Conservation (phyloP, 2,888 invertebrate genomes). For the Lithosia quadra region DNA sequence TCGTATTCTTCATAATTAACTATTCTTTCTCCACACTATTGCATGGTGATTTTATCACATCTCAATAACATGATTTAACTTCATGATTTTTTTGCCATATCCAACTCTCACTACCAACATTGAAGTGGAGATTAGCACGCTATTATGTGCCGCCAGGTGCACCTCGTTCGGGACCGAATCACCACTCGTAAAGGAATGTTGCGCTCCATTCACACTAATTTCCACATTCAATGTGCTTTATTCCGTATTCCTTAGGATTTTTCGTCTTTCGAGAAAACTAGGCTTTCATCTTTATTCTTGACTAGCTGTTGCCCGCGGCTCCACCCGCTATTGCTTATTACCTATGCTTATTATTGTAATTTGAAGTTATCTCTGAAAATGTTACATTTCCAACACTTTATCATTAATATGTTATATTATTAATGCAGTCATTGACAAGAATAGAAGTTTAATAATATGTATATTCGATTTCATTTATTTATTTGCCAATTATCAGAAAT, state of each 20-base stretch:
- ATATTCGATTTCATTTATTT: not conserved
- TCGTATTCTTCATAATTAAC: no score
- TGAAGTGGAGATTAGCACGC: not conserved
- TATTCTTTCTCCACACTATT: not conserved
- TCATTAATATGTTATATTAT: no score
- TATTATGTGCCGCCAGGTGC: slow-evolving; percentile 1
- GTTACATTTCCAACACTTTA: not conserved
- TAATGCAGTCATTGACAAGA: no score
- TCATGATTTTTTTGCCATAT: not conserved
- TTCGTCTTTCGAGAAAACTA: not conserved
- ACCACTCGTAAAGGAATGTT: not conserved
- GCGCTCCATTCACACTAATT: not conserved
- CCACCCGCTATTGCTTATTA: no score
- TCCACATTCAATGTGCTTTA: not conserved
- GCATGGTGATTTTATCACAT: no score
- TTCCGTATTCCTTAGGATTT: not conserved
- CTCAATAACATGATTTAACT: not conserved
- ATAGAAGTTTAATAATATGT: no score
- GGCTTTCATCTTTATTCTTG: no score
- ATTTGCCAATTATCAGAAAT: not conserved
- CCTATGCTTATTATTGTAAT: not conserved
- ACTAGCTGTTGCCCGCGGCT: no score
- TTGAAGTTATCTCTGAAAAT: not conserved
- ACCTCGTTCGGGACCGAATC: not conserved
- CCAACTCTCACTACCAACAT: not conserved